These are phyloP conservation scores for Amphiprion ocellaris DNA, from an alignment of 2,113 vertebrate genomes.

Conservation along the genomic window DNA sequence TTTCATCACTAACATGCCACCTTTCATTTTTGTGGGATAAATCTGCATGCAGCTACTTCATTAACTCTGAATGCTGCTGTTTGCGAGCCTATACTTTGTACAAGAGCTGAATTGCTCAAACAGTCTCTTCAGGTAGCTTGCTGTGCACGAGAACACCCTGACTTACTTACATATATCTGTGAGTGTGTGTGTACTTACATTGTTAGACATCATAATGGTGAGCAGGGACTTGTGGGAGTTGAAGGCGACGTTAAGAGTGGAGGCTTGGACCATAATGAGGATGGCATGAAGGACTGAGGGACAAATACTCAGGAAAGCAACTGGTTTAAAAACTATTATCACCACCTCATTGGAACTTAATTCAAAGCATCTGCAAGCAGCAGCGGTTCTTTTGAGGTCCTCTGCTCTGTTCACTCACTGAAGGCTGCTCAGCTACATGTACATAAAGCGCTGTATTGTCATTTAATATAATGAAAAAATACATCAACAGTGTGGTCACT, in stretches of 20 bases:
- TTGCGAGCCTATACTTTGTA: slow-evolving; percentile 3
- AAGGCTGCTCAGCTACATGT: too few species aligned
- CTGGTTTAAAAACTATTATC: background rate
- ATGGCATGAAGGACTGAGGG: slow-evolving; percentile 93
- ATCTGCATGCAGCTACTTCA: slow-evolving; percentile 3
- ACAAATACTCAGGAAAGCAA: slow-evolving; percentile 86
- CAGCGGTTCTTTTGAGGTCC: too few species aligned
- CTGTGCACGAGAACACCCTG: background rate
- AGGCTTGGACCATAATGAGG: slow-evolving; percentile 98
- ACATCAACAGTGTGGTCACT: too few species aligned
- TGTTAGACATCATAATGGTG: slow-evolving; percentile 99
- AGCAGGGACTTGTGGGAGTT: slow-evolving; percentile 99
- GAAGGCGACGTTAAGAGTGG: slow-evolving; percentile 98
- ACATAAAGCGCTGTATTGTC: too few species aligned
- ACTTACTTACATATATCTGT: background rate
- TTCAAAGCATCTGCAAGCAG: too few species aligned
- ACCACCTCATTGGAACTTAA: too few species aligned
- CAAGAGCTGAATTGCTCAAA: slow-evolving; percentile 7
- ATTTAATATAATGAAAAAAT: too few species aligned
- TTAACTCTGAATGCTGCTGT: background rate
- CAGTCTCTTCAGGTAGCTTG: background rate
- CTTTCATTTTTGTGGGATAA: background rate
- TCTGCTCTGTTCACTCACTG: too few species aligned
- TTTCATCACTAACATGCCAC: slow-evolving; percentile 24
- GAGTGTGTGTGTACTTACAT: slow-evolving; percentile 86